These are phyloP conservation scores for Chamaetylas fuelleborni DNA, from an alignment of 2,113 vertebrate species.

Conservation along the genomic window DNA sequence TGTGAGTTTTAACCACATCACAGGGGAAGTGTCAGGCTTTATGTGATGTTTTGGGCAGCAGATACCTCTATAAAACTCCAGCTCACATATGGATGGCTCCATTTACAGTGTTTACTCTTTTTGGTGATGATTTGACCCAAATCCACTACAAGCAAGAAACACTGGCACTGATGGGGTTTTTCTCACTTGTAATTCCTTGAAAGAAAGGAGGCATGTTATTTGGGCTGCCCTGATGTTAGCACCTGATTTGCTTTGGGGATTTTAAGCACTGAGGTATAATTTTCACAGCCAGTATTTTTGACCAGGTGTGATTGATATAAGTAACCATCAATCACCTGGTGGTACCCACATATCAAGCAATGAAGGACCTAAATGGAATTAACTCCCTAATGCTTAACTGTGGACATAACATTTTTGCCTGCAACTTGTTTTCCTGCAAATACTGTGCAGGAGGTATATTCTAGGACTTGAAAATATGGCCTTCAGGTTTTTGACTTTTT, in stretches of 20 bases:
- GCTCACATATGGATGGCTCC: background rate
- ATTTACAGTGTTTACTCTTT: background rate
- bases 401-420: background rate
- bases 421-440: background rate
- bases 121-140: background rate
- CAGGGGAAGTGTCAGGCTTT: background rate
- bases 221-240: background rate
- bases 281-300: background rate
- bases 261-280: background rate
- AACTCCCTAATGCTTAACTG: background rate
- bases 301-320: background rate
- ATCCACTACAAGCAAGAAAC: background rate
- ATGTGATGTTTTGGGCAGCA: background rate
- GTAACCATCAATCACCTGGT: background rate
- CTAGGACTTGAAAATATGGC: background rate
- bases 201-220: background rate
- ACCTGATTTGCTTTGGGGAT: background rate
- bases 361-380: background rate
- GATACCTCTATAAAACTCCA: background rate
- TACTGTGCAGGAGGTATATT: background rate
- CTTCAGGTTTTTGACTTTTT: background rate
- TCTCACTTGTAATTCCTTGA: background rate
- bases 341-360: background rate
- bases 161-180: background rate
- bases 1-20: background rate